phyloP scores from a whole-genome alignment of 1,140 invertebrate species.

The Drosophila eugracilis region DNA sequence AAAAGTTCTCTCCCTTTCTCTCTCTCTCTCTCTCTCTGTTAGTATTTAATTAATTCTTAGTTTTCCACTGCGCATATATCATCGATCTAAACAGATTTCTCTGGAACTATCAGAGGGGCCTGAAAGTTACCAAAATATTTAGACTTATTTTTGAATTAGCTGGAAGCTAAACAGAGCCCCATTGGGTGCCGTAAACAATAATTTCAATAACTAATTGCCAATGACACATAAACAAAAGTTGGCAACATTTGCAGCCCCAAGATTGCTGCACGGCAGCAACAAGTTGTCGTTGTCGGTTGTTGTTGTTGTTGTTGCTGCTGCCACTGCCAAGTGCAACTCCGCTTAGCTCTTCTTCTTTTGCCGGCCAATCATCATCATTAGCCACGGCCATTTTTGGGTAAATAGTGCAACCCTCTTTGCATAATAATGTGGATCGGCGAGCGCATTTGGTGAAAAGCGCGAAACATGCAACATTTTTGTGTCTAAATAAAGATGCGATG shows the following conservation, averaged over 20 bases:
- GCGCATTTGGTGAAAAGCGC: conserved; percentile 81
- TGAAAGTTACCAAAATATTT: conserved; percentile 25
- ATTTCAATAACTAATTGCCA: conserved; percentile 77
- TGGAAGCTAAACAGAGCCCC: conserved; percentile 20
- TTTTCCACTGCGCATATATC: conserved; percentile 15
- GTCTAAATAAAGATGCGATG: conserved; percentile 82
- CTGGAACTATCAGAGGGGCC: conserved; percentile 8
- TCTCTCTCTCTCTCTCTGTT: background rate
- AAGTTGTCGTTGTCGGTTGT: conserved; percentile 14
- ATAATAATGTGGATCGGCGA: conserved; percentile 79
- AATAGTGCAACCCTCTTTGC: conserved; percentile 83
- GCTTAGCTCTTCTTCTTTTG: conserved; percentile 21
- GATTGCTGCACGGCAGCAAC: conserved; percentile 4
- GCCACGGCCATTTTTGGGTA: conserved; percentile 81
- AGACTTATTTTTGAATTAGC: background rate
- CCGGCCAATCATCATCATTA: conserved; percentile 80
- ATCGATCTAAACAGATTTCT: background rate
- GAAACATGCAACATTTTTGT: conserved; percentile 82
- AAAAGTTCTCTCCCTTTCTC: background rate
- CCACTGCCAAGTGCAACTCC: conserved; percentile 53
- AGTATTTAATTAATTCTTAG: conserved; percentile 9
- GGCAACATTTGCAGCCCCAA: conserved; percentile 32
- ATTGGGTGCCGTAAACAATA: conserved; percentile 31
- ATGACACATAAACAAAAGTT: conserved; percentile 76
- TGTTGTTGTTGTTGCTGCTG: conserved; percentile 34